Base-by-base conservation (phyloP, 2,113 vertebrate genomes). In the Tetraodon nigroviridis region DNA sequence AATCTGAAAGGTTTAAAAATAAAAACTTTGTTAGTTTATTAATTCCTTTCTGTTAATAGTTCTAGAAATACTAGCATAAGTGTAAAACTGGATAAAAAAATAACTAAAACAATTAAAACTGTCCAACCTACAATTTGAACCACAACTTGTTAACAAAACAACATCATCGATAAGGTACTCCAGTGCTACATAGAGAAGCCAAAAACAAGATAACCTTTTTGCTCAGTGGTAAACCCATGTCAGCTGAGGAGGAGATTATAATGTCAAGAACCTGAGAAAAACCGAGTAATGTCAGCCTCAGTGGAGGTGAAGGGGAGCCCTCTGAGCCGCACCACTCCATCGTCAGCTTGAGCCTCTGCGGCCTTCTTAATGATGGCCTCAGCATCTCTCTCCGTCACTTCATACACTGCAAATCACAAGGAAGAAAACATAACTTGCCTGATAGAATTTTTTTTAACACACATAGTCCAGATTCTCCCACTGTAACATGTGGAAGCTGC, bases 261-360 rank as follows among this genome's bases (percentile, higher is more conserved):
- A 19, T 42, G 11, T 5, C 16, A 24, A 29, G 27, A 29, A 97
- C 96, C 96, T 88, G 91, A 64, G 46, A 99, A 99, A 70, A 98
- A 99, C 7, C 86, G 72, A 0, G 51, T 1, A 0, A 99, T 84
- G 22, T 99, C 94, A 0, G 85, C 84, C 67, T 94, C 87, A 0
- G 81, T 92, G 84, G 88, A 92, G 61, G 75, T 90, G 53, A 89
- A 98, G 0, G 97, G 95, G 50, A 99, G 91, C 11, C 97, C 97
- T 61, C 92, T 70, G 58, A 99, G 80, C 1, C 90, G 85, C 3
- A 99, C 94, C 10, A 95, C 92, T 0, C 89, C 89, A 0, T 92
- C 91, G 0, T 64, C 86, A 2, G 78, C 73, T 3, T 73, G 69
- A 7, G 78, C 56, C 4, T 64, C 37, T 2, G 41, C 5, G 2